Evolutionary conservation across 2,888 invertebrate species (phyloP).

Genomic region (Nephrotoma flavescens): DNA sequence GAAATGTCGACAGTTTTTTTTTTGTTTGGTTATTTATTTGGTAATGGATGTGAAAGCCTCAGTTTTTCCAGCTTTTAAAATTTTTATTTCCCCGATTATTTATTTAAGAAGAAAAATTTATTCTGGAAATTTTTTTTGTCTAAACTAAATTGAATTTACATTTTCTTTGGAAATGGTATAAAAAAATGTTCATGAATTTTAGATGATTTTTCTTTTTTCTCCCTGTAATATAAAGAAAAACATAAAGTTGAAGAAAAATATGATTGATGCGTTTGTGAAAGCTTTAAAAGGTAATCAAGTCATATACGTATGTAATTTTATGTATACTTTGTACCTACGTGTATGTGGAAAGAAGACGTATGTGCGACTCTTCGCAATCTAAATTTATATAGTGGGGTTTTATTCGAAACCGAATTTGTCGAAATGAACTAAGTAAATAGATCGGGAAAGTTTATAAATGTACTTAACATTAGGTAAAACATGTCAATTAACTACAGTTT

Average conservation of each 20-base stretch:
- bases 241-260: neutral
- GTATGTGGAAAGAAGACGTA: neutral
- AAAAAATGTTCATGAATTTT: neutral
- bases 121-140: neutral
- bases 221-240: neutral
- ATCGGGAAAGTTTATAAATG: neutral
- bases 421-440: neutral
- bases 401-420: neutral
- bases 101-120: neutral
- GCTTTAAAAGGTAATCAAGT: neutral
- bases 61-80: neutral
- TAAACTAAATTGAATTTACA: neutral
- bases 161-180: neutral
- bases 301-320: neutral
- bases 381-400: neutral
- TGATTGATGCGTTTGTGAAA: neutral
- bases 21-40: neutral
- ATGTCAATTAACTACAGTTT: neutral
- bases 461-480: neutral
- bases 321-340: neutral
- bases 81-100: neutral
- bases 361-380: neutral
- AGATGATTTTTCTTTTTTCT: neutral
- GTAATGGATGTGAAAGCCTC: neutral
- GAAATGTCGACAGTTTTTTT: neutral